Conservation (phyloP, 64 coral and sea anemone genomes). For the Actinia tenebrosa region DNA sequence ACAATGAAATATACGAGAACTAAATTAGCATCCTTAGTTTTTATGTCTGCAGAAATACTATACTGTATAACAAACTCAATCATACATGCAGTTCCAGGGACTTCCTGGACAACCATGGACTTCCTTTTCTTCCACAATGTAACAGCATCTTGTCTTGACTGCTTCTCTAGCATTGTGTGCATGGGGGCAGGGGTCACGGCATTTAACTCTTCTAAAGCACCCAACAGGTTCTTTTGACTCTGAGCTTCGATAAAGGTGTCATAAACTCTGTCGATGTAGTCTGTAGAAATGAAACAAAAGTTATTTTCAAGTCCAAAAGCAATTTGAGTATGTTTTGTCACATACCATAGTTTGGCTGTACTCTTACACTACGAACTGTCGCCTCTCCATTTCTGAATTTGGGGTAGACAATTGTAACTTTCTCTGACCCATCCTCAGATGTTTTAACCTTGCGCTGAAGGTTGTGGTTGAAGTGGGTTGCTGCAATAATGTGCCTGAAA, state of each 20-base stretch:
- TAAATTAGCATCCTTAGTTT: background rate
- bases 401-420: conserved; percentile 27
- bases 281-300: conserved; percentile 4
- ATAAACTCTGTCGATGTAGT: conserved; percentile 39
- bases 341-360: conserved; percentile 43
- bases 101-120: conserved; percentile 25
- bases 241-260: conserved; percentile 25
- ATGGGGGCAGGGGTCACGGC: conserved; percentile 33
- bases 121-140: background rate
- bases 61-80: conserved; percentile 7
- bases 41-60: background rate
- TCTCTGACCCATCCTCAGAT: conserved; percentile 32
- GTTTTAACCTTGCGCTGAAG: conserved; percentile 9
- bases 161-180: conserved; percentile 36
- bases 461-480: conserved; percentile 26
- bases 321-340: background rate
- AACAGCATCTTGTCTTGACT: conserved; percentile 10
- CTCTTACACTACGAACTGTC: conserved; percentile 15
- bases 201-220: conserved; percentile 23
- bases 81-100: background rate
- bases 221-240: background rate
- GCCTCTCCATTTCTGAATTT: conserved; percentile 26
- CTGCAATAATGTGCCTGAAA: conserved; percentile 39
- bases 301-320: background rate
- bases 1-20: background rate